Percentiles rank a stretch among this genome's conserved stretches.
phyloP scores from a whole-genome alignment of 2,888 invertebrate species.

The Zhuqinia jingwanae region DNA sequence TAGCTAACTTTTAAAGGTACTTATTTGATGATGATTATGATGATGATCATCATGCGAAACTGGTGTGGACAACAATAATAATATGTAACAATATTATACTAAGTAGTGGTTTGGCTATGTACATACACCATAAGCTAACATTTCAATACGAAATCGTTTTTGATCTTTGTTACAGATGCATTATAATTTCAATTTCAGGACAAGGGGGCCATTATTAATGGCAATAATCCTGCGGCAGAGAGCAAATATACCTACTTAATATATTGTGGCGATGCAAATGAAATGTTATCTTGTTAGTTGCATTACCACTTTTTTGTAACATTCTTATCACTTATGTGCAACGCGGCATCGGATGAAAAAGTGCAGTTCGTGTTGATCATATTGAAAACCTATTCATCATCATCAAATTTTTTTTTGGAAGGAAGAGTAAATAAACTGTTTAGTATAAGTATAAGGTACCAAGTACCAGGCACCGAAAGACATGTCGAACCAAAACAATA shows the following conservation, averaged over 20 bases:
- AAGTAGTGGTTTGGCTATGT: too few species aligned
- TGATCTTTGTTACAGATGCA: neutral
- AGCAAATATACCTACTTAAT: too few species aligned
- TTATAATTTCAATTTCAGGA: conserved; percentile 1
- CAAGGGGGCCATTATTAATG: conserved; percentile 21
- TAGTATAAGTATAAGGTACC: neutral
- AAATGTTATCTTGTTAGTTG: conserved; percentile 29
- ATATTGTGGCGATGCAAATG: neutral
- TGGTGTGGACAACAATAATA: too few species aligned
- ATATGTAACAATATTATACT: too few species aligned
- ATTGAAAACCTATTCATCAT: neutral
- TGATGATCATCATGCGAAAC: too few species aligned
- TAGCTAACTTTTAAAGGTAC: too few species aligned
- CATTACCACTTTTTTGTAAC: conserved; percentile 37
- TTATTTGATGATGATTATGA: too few species aligned
- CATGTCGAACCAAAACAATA: conserved; percentile 10
- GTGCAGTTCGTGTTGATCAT: neutral
- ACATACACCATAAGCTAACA: too few species aligned
- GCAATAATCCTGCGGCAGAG: neutral
- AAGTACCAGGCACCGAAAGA: conserved; percentile 57
- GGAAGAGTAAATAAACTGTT: conserved; percentile 3
- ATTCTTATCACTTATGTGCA: too few species aligned
- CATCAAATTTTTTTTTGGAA: conserved; percentile 35
- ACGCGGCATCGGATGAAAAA: neutral
- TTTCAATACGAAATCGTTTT: neutral